Base-by-base conservation (phyloP, 2,888 invertebrate species). In the Smittia sp. region DNA sequence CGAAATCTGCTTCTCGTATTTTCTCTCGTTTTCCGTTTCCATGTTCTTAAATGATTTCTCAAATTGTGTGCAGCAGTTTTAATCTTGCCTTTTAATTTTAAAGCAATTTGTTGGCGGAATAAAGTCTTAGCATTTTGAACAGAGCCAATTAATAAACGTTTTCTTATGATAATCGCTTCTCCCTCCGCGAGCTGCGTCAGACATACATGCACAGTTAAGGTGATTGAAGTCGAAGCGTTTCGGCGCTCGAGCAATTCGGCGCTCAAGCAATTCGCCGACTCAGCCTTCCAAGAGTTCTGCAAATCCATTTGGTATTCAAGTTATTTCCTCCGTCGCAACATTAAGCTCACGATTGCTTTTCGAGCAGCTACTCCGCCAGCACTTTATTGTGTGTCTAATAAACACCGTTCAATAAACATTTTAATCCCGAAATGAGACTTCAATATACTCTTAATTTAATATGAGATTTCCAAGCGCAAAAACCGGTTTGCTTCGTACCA, bases 141-240 rank as follows among this genome's bases (percentile, higher is more conserved):
- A 58, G 18, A 58, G 20, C 22, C 58, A 58, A 20, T 58, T 58
- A 58, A 58, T 58, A 58, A 22, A 58, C 18, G 18, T 18, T 32
- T 58, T 58, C 58, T 58, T 58, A 58, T 18, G 58, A 20, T 58
- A 58, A 58, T 58, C 58, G 22, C 52, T 58, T 46, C 46, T 46
- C 46, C 2, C 11, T n/a, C 46, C n/a, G 2, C n/a, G 6, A 15
- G n/a, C 3, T 11, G 46, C 2, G 2, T 46, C 46, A 46, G 46
- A 46, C 46, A 38, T 38, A 38, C 38, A 46, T 15, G 46, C 46
- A 46, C 15, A n/a, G 11, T 38, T n/a, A n/a, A n/a, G n/a, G n/a
- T 46, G 15, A 46, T 46, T 46, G 46, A 46, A 46, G 46, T 46
- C n/a, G 11, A 6, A 46, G 11, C 46, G n/a, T 46, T 46, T 46